Percentiles rank a stretch among this genome's conserved stretches.
These are phyloP conservation scores for Cephalopholis sonnerati DNA, from an alignment of 2,113 vertebrate species.

Conservation along the genomic window DNA sequence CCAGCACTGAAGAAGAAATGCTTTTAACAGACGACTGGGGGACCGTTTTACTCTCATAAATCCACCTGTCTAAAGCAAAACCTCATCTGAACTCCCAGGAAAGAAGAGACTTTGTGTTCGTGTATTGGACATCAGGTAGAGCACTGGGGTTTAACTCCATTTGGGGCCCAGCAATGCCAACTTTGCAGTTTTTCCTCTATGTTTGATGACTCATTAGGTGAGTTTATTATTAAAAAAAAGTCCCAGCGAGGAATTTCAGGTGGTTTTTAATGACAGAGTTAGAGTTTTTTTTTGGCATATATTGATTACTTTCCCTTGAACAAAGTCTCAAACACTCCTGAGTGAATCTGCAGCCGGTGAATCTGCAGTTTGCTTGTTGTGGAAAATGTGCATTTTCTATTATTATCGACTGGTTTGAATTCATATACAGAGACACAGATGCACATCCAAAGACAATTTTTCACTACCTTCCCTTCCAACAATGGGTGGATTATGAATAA, in stretches of 20 bases:
- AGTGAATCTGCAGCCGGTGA: too few relatives aligned
- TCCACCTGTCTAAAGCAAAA: constrained; percentile 8
- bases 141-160: not conserved
- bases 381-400: too few relatives aligned
- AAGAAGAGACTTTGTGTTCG: not conserved
- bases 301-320: not conserved
- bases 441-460: not conserved
- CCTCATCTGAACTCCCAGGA: constrained; percentile 1
- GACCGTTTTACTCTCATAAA: constrained; percentile 1
- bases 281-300: not conserved
- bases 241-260: not conserved
- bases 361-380: too few relatives aligned
- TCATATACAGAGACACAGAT: too few relatives aligned
- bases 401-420: too few relatives aligned
- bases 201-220: not conserved
- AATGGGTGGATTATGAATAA: too few relatives aligned
- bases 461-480: not conserved
- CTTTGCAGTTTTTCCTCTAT: not conserved
- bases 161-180: not conserved
- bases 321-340: not conserved
- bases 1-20: constrained; percentile 12
- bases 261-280: not conserved
- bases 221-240: not conserved
- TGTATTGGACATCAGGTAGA: not conserved
- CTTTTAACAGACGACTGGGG: constrained; percentile 1